Evolutionary conservation across 1,140 invertebrate genomes (phyloP), one percentile per base, ranked within the genome.

Genomic region (Harpegnathos saltator): DNA sequence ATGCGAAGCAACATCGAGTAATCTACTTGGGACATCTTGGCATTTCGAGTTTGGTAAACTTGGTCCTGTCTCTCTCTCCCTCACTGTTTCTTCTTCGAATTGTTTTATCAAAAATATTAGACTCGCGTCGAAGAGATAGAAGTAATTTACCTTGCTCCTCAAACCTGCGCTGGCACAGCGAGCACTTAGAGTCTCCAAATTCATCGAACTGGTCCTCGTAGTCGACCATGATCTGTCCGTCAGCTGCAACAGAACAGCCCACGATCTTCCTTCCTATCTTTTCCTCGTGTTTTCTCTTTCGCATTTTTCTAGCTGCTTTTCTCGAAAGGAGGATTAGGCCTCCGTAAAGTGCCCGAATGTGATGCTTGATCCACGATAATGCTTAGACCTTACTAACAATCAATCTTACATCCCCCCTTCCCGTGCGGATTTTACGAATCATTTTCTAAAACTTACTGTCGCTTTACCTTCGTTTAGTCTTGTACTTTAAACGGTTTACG

Each of bases 151-250:
- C 96, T 96, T 96, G 96, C 95, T 96, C 95, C 93, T 96, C 96
- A 96, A 96, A 96, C 91, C 96, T 96, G 95, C 96, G 96, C 95
- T 96, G 96, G 95, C 96, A 96, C 95, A 97, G 95, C 95, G 95
- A 96, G 93, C 95, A 96, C 94, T 95, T 96, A 87, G 92, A 93
- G 89, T 92, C 93, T 82, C 93, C 93, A 65, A 92, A 94, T 89
- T 94, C 95, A 93, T 96, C 96, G 92, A 95, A 95, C 90, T 94
- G 94, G 90, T 93, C 94, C 95, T 95, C 94, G 94, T 95, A 95
- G 95, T 95, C 94, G 94, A 93, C 87, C 93, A 94, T 95, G 94
- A 95, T 94, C 93, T 94, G 91, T 95, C 95, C 95, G 93, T 96
- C 95, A 95, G 95, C 96, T 96, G 96, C 94, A 96, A 96, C 94